A percentile compares a stretch with the other conserved stretches of the same genome.
These are phyloP conservation scores for Ictidomys tridecemlineatus DNA, from an alignment of 2,113 vertebrate species.

Conservation along the genomic window DNA sequence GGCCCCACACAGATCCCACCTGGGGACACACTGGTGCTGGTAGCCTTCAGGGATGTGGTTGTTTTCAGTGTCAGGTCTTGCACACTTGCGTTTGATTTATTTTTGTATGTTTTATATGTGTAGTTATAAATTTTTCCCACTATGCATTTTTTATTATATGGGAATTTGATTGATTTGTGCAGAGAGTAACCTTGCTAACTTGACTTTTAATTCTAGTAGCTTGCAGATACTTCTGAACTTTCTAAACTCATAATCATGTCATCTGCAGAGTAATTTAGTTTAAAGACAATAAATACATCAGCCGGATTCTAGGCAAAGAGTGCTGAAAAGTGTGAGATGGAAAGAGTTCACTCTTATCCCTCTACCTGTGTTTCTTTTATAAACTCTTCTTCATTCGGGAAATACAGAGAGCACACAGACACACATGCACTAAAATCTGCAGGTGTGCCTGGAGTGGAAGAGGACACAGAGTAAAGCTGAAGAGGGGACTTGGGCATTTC, in stretches of 20 bases:
- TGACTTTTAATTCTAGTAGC: background rate
- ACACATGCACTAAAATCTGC: background rate
- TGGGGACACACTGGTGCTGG: background rate
- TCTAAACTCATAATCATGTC: background rate
- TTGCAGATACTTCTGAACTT: background rate
- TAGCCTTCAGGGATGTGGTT: background rate
- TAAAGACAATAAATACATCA: background rate
- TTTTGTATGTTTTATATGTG: background rate
- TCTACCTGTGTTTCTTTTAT: background rate
- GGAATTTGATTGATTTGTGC: background rate
- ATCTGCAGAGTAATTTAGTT: accelerated
- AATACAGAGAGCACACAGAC: no score
- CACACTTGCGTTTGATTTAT: background rate
- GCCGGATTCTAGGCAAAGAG: background rate
- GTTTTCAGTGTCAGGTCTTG: background rate
- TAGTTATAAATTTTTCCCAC: background rate
- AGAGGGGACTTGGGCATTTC: background rate
- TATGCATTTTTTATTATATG: background rate
- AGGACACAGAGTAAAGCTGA: background rate
- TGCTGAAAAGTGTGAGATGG: no score
- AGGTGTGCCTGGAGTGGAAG: accelerated
- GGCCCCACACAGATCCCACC: no score
- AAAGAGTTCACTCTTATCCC: background rate
- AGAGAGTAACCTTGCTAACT: background rate
- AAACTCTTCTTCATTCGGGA: background rate